phyloP scores from a whole-genome alignment of 2,797 vertebrate species.

The Sebastes cheni region DNA sequence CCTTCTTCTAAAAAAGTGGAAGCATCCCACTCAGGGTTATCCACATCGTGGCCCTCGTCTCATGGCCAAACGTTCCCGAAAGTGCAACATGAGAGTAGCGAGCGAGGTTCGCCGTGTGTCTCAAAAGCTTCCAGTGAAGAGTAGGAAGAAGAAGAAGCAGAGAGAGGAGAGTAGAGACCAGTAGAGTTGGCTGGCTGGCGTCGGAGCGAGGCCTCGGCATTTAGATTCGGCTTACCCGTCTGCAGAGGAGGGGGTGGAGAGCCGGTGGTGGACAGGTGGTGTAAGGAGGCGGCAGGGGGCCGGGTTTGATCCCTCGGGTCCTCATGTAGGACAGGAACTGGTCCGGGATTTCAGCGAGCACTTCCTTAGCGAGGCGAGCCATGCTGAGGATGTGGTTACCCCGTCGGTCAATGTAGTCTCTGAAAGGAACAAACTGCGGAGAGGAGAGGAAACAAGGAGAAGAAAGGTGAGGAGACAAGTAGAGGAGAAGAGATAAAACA shows the following conservation, averaged over 20 bases:
- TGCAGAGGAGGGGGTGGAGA: conserved; percentile 76
- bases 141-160: conserved; percentile 61
- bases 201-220: neutral
- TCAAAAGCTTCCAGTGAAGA: conserved; percentile 62
- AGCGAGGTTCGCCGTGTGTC: conserved; percentile 20
- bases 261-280: conserved; percentile 72
- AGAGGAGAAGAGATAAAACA: neutral
- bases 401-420: conserved; percentile 94
- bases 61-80: conserved; percentile 19
- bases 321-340: conserved; percentile 98
- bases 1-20: neutral
- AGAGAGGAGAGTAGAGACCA: conserved; percentile 51
- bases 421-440: conserved; percentile 94
- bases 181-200: neutral
- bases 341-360: conserved; percentile 95
- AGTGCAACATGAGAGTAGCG: conserved; percentile 45
- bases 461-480: neutral
- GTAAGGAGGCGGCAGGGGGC: conserved; percentile 88
- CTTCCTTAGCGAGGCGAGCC: conserved; percentile 96
- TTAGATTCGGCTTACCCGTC: conserved; percentile 94
- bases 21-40: neutral
- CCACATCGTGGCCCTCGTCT: neutral
- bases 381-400: conserved; percentile 97
- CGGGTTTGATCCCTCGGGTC: conserved; percentile 95
- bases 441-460: neutral